Evolutionary conservation across 2,797 vertebrate species (phyloP).

Genomic region (Darevskia nairensis): DNA sequence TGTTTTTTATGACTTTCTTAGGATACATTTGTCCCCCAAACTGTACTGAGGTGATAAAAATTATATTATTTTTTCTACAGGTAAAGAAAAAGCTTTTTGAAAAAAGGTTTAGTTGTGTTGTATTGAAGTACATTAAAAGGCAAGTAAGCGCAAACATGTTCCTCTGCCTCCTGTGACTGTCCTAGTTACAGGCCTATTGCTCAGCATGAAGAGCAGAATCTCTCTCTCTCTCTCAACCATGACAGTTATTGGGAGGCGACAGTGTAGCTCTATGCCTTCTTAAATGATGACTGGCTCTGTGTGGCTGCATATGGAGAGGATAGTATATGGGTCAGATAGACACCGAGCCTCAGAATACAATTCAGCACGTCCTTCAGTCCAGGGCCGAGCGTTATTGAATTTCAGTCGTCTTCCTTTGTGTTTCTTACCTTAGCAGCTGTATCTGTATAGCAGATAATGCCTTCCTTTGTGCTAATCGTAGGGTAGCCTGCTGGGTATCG

Average conservation of each 20-base stretch:
- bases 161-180: not conserved
- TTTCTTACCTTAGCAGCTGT: constrained; percentile 81
- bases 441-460: no score
- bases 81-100: not conserved
- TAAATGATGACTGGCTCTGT: not conserved
- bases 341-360: not conserved
- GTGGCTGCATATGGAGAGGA: constrained; percentile 1
- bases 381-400: not conserved
- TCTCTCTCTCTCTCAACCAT: not conserved
- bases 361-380: constrained; percentile 22
- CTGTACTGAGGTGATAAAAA: not conserved
- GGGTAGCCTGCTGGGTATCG: constrained; percentile 80
- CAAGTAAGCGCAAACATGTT: not conserved
- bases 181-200: constrained; percentile 14
- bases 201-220: constrained; percentile 7
- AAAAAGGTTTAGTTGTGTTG: not conserved
- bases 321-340: constrained; percentile 10
- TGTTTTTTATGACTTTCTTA: not conserved
- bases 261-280: not conserved
- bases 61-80: not conserved
- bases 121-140: not conserved
- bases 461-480: constrained; percentile 83
- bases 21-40: not conserved
- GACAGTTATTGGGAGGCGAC: not conserved
- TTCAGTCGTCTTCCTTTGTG: constrained; percentile 3